Evolutionary conservation across 2,113 vertebrate genomes (phyloP), one percentile per base, ranked within the genome.

Genomic region (Prietella phreatophila): DNA sequence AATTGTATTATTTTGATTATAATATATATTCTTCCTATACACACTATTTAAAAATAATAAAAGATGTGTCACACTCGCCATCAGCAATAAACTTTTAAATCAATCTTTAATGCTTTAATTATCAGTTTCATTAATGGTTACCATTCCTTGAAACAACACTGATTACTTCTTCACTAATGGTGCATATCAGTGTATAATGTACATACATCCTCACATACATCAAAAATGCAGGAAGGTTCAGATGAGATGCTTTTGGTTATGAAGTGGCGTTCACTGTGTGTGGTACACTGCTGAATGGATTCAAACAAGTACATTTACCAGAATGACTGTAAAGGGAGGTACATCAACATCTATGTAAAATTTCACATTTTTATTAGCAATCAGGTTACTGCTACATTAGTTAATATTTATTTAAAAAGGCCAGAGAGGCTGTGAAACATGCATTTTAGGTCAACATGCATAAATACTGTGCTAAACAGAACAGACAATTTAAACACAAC

Each of bases 401-500:
- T 69, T 33, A 69, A 69, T 69, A 4, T 73, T 39, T 36, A 19
- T 20, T 73, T 5, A 42, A 22, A 39, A 42, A 42, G 19, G 8
- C 19, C 14, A 36, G 1, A 11, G 14, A 69, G 20, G 36, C 71
- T 20, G 71, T 36, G 8, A 42, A 42, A 73, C 71, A 36, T 17
- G 67, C 30, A 71, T 71, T 33, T 33, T 71, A 71, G 15, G 14
- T 17, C 30, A 71, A 20, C 19, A 86, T 85, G 83, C 78, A 85
- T 67, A 71, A 84, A 63, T 55, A 84, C 60, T 79, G 81, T 61
- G 58, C 27, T 27, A 17, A 58, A 83, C 42, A 47, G 25, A 55
- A 33, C 7, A 85, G 20, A n/a, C n/a, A 80, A 76, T 56, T 39
- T 78, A 89, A 86, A 89, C 14, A 25, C 17, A 80, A 56, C 7